phyloP scores from a whole-genome alignment of 2,888 invertebrate genomes.

The Cheilosia soror region DNA sequence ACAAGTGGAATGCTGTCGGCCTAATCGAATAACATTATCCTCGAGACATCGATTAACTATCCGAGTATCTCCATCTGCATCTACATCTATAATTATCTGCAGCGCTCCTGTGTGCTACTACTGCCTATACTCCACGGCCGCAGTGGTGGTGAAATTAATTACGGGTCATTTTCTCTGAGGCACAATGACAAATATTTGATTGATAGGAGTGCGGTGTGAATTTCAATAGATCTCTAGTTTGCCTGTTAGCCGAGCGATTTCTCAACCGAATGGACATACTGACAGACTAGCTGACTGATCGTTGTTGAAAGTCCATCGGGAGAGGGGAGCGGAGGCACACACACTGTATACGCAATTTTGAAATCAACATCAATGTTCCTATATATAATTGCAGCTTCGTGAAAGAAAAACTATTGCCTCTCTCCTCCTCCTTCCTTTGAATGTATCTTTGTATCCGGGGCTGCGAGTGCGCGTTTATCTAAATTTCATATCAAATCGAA shows the following conservation, averaged over 20 bases:
- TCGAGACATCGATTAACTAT: constrained; percentile 16
- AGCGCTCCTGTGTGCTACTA: neutral
- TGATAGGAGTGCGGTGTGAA: constrained; percentile 70
- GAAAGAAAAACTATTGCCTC: constrained; percentile 5
- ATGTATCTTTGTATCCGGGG: constrained; percentile 28
- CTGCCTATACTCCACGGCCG: neutral
- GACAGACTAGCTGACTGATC: constrained; percentile 29
- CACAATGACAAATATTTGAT: constrained; percentile 73
- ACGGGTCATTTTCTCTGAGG: constrained; percentile 64
- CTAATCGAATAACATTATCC: constrained; percentile 53
- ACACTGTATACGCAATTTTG: constrained; percentile 56
- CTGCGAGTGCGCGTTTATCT: constrained; percentile 45
- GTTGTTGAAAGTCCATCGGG: constrained; percentile 26
- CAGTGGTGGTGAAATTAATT: constrained; percentile 51
- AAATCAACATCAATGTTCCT: constrained; percentile 35
- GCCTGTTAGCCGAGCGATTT: constrained; percentile 30
- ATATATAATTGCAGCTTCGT: constrained; percentile 47
- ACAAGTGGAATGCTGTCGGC: constrained; percentile 34
- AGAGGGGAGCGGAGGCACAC: neutral
- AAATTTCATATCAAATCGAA: constrained; percentile 49
- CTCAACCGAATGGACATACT: constrained; percentile 34
- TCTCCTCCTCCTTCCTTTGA: neutral
- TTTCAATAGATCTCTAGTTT: constrained; percentile 52
- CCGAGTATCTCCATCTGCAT: constrained; percentile 17
- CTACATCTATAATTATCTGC: neutral